Evolutionary conservation across 2,888 invertebrate genomes (phyloP), one percentile per base, ranked within the genome.

Genomic region (Dicyrtoma fusca): DNA sequence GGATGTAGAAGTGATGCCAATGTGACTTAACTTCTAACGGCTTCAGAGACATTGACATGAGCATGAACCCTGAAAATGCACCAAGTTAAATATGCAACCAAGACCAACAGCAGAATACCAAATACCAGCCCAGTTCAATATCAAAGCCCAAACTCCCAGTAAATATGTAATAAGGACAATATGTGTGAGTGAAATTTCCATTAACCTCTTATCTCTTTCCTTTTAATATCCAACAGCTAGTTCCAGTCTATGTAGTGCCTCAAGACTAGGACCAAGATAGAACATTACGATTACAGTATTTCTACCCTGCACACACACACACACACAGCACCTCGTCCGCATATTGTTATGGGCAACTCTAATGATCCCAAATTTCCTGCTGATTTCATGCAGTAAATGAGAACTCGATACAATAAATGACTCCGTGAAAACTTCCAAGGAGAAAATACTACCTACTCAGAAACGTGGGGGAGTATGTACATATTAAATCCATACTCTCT

Each of bases 191-290:
- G 57, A 71, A 71, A 71, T 71, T 57, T 64, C 71, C 71, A 71
- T 71, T 71, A 71, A 71, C 71, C 57, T 59, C 71, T 71, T 71
- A 71, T 71, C 71, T 71, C 64, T 57, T 49, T 64, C 71, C 71
- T 71, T 26, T 64, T 57, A 47, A 45, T 64, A 71, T 57, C 64
- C 71, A 62, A 23, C 47, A 55, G 44, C 44, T 42, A 53, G 49
- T 47, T 57, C 25, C 25, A 45, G 25, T 19, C 21, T 66, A n/a
- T 14, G 34, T 51, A 34, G n/a, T 42, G 49, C n/a, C 65, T 49
- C 45, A 5, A 17, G 19, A 3, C 49, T 49, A 3, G n/a, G 49
- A 49, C 3, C 49, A 10, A 49, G 49, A 17, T 49, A 17, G 49
- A 4, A n/a, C n/a, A 49, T 3, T 19, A 4, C n/a, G 49, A 49